Evolutionary conservation across 1,140 invertebrate species (phyloP), one percentile per base, ranked within the genome.

Genomic region (Lordiphosa mommai): DNA sequence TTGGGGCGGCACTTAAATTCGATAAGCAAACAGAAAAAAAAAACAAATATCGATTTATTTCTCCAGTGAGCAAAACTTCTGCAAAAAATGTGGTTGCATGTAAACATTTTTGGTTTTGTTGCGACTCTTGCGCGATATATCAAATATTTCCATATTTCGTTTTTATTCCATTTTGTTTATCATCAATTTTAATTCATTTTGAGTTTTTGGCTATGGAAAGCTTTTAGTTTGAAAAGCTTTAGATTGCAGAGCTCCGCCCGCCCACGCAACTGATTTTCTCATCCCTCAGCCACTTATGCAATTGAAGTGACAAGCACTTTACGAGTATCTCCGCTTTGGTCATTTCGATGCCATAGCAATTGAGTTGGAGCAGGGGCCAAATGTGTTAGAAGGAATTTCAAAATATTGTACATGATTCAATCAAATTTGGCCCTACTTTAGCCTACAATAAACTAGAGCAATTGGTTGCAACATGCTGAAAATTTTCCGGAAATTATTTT

Each of bases 111-210:
- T 27, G 23, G 23, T 27, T 5, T 2, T 23, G 20, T 23, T 6
- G 40, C 40, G 27, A 41, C 40, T 41, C 16, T 27, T 5, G 20
- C 40, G 40, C 40, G 20, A 67, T 67, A 50, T 67, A 46, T 67
- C 63, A 58, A 44, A 50, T 67, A 67, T 67, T 46, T 67, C 38
- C 63, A 67, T 67, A 67, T 49, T 67, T 33, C 12, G n/a, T 2
- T 48, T 36, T 34, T 48, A 34, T 14, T 30, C 30, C 14, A 16
- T 47, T 32, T 33, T 48, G 46, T 20, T 48, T 20, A 32, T 36
- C 61, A 67, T 67, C 63, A 37, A 50, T 67, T 67, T 64, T 67
- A 67, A 58, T 67, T 67, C 63, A 58, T 58, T 43, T 43, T 10
- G 23, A 4, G 43, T 37, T 56, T 52, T 51, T 17, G 27, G 29